phyloP scores from a whole-genome alignment of 2,797 vertebrate species.

The Falco berigora region DNA sequence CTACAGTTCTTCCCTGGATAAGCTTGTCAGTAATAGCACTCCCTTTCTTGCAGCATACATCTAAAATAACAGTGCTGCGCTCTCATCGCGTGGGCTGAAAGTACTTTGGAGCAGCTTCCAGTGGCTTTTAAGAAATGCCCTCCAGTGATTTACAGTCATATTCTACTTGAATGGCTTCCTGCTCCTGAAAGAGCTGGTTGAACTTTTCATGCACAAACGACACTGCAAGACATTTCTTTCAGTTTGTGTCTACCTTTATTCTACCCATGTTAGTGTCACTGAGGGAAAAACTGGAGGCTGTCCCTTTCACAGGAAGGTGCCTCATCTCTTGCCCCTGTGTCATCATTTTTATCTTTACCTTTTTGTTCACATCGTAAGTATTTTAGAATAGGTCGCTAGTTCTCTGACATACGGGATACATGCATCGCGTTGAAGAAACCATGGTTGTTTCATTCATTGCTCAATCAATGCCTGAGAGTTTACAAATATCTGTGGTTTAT shows the following conservation, averaged over 20 bases:
- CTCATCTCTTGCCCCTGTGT: neutral
- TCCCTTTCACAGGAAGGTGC: neutral
- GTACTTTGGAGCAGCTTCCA: neutral
- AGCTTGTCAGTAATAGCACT: neutral
- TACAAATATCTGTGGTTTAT: neutral
- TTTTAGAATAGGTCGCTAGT: neutral
- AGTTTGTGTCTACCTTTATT: neutral
- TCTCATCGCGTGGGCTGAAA: neutral
- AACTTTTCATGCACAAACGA: neutral
- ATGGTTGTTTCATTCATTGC: neutral
- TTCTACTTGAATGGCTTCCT: neutral
- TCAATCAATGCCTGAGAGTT: neutral
- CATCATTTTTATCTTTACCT: neutral
- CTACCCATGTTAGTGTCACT: neutral
- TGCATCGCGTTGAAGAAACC: neutral
- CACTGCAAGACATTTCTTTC: neutral
- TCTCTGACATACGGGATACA: neutral
- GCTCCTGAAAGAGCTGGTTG: neutral
- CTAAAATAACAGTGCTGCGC: neutral
- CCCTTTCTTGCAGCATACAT: neutral
- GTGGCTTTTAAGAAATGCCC: slow-evolving; percentile 18
- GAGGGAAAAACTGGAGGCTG: neutral
- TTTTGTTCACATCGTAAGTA: neutral
- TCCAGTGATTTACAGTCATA: neutral
- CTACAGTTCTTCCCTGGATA: neutral